Evolutionary conservation across 1,140 invertebrate species (phyloP).

Genomic region (Anadara kagoshimensis): DNA sequence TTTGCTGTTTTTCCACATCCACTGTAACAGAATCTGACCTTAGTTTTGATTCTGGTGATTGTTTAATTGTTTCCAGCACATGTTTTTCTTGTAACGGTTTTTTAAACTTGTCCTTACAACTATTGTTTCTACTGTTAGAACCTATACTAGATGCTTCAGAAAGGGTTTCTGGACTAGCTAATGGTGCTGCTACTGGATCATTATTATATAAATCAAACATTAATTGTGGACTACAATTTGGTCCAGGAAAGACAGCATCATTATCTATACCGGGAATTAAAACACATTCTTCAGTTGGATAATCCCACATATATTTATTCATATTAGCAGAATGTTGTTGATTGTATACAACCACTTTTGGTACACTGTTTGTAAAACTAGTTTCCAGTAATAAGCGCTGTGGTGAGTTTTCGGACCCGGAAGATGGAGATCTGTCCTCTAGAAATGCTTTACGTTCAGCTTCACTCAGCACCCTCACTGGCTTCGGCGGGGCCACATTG

Average conservation of each 20-base stretch:
- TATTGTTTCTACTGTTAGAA: slow-evolving; percentile 29
- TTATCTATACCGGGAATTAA: slow-evolving; percentile 17
- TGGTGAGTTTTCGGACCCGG: slow-evolving; percentile 14
- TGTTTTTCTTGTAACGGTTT: slow-evolving; percentile 45
- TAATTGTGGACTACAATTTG: slow-evolving; percentile 29
- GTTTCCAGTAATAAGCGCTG: too few relatives aligned
- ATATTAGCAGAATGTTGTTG: too few relatives aligned
- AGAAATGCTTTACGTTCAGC: slow-evolving; percentile 58
- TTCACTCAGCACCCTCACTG: slow-evolving; percentile 65
- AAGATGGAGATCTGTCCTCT: slow-evolving; percentile 41
- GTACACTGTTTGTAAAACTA: too few relatives aligned
- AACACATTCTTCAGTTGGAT: too few relatives aligned
- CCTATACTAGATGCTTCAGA: slow-evolving; percentile 83
- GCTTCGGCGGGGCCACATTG: slow-evolving; percentile 74
- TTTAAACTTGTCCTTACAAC: slow-evolving; percentile 38
- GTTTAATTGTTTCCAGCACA: slow-evolving; percentile 44
- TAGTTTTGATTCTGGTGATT: slow-evolving; percentile 33
- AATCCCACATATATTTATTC: too few relatives aligned
- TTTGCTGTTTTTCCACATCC: slow-evolving; percentile 1
- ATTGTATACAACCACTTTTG: too few relatives aligned
- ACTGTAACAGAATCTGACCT: not conserved
- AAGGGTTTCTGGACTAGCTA: slow-evolving; percentile 89
- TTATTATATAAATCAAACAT: slow-evolving; percentile 30
- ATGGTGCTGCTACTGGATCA: slow-evolving; percentile 78
- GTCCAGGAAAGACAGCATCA: slow-evolving; percentile 21